phyloP scores from a whole-genome alignment of 2,797 vertebrate species.

The Oryzias sinensis region DNA sequence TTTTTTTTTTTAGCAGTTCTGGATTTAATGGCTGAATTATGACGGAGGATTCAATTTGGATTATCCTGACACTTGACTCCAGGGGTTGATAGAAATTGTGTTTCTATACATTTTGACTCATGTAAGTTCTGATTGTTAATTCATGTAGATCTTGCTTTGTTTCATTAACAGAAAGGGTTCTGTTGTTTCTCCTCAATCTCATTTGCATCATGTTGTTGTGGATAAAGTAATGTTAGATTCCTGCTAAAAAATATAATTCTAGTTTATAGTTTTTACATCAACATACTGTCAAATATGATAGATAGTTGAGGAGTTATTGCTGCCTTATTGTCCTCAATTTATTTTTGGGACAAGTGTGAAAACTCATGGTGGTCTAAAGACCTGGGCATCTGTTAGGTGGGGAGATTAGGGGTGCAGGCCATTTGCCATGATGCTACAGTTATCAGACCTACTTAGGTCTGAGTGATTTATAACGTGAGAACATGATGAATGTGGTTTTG shows the following conservation, averaged over 20 bases:
- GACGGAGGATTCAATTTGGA: no score
- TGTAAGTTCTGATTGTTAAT: conserved; percentile 62
- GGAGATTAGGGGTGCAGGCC: conserved; percentile 50
- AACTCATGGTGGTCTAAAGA: conserved; percentile 62
- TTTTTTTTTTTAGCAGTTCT: no score
- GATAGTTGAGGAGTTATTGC: conserved; percentile 52
- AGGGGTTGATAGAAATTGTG: no score
- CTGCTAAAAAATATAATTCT: no score
- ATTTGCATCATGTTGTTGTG: conserved; percentile 46
- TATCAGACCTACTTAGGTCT: conserved; percentile 76
- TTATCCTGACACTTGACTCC: no score
- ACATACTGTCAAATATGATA: conserved; percentile 45
- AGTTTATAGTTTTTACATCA: conserved; percentile 22
- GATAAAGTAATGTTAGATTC: conserved; percentile 17
- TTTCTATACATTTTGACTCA: background rate
- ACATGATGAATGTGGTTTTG: conserved; percentile 77
- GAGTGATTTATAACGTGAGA: conserved; percentile 81
- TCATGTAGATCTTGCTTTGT: conserved; percentile 48
- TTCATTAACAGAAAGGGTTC: conserved; percentile 40
- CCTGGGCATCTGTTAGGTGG: conserved; percentile 63
- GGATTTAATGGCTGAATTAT: no score
- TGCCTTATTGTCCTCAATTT: conserved; percentile 27
- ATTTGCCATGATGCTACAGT: conserved; percentile 72
- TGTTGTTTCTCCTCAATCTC: conserved; percentile 56
- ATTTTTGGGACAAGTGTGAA: conserved; percentile 17